Conservation (phyloP, 2,888 invertebrate genomes). For the Myopa tessellatipennis region DNA sequence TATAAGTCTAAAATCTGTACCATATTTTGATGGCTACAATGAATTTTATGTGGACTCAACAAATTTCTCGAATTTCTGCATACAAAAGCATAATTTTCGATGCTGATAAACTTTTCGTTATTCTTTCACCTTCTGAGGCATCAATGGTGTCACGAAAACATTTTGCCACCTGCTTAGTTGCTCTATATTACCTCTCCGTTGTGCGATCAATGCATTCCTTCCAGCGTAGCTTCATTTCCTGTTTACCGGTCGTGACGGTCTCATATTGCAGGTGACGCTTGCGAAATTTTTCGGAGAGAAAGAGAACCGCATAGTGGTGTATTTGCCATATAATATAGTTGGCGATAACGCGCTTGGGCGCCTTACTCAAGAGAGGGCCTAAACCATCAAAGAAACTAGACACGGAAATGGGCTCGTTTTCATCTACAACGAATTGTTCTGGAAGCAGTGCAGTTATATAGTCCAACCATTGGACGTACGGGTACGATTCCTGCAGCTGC, state of each 20-base stretch:
- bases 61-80: too few species aligned
- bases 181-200: too few species aligned
- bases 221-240: conserved; percentile 89
- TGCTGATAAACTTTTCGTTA: too few species aligned
- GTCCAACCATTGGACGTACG: conserved; percentile 72
- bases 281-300: conserved; percentile 81
- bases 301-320: conserved; percentile 83
- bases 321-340: conserved; percentile 96
- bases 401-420: conserved; percentile 83
- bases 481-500: conserved; percentile 80
- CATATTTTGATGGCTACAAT: too few species aligned
- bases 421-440: conserved; percentile 72
- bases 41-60: too few species aligned
- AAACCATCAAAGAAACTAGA: conserved; percentile 84
- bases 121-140: too few species aligned
- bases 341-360: conserved; percentile 77
- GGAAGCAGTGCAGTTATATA: conserved; percentile 86
- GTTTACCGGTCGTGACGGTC: conserved; percentile 83
- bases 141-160: too few species aligned
- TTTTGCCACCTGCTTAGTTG: too few species aligned
- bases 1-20: too few species aligned
- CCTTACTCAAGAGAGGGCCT: conserved; percentile 72
- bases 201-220: conserved; percentile 81
- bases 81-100: too few species aligned
- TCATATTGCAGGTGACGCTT: conserved; percentile 84